Conservation (phyloP, 2,113 vertebrate species). For the Myiagra hebetior region DNA sequence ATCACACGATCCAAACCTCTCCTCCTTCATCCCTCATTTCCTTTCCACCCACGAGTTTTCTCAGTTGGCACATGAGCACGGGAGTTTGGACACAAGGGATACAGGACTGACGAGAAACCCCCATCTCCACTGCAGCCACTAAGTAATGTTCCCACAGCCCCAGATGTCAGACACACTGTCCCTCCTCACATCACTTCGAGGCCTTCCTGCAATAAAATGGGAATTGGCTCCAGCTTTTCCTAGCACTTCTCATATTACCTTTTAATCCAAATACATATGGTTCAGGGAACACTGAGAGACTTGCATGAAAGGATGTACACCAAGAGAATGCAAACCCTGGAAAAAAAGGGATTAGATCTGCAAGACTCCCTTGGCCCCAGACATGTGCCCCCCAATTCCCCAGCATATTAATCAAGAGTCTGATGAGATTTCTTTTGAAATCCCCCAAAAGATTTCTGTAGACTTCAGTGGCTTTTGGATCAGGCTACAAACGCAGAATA, state of each 20-base stretch:
- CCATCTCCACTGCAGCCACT: not conserved
- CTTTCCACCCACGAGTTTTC: not conserved
- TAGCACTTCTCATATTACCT: constrained; percentile 47
- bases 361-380: constrained; percentile 9
- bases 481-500: constrained; percentile 47
- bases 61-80: not conserved
- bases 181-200: not conserved
- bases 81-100: not conserved
- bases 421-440: constrained; percentile 51
- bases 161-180: not conserved
- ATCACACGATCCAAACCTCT: not conserved
- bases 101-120: not conserved
- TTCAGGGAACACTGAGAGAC: constrained; percentile 5
- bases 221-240: constrained; percentile 44
- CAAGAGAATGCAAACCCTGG: constrained; percentile 15
- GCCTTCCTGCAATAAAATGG: constrained; percentile 39
- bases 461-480: constrained; percentile 45
- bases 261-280: constrained; percentile 54
- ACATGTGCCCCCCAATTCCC: not conserved
- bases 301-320: constrained; percentile 34
- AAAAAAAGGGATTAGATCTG: constrained; percentile 17
- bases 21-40: not conserved
- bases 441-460: constrained; percentile 27
- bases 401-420: constrained; percentile 38
- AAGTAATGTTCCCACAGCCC: not conserved